These are phyloP conservation scores for Aplodontia rufa DNA, from an alignment of 2,113 vertebrate species.

Conservation along the genomic window DNA sequence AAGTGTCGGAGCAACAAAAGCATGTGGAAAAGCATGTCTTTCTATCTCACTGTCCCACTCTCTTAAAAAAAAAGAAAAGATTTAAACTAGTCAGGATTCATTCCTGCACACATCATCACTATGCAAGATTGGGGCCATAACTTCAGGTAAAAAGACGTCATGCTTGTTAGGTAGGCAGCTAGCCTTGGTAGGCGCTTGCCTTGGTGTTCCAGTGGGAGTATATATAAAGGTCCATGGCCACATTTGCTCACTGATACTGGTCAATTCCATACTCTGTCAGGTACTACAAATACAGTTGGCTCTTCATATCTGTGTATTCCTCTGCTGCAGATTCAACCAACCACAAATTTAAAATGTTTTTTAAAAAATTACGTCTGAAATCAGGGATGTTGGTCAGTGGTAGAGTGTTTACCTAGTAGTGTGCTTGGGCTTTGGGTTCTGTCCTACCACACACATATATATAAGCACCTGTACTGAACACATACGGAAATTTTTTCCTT, in stretches of 20 bases:
- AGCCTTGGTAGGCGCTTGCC: not conserved
- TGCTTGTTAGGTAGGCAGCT: not conserved
- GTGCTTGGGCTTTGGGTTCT: not conserved
- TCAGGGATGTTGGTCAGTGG: no score
- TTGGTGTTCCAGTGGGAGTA: not conserved
- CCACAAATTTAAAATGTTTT: not conserved
- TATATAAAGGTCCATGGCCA: not conserved
- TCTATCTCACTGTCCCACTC: no score
- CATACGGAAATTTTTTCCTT: not conserved
- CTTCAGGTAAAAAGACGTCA: not conserved
- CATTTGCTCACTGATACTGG: not conserved
- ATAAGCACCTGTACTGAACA: not conserved
- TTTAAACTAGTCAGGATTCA: not conserved
- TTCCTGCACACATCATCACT: not conserved
- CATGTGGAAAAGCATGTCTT: no score
- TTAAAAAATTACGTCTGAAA: not conserved
- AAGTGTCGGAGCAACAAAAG: no score
- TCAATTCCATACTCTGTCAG: not conserved
- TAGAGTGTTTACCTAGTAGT: not conserved
- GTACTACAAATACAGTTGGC: not conserved
- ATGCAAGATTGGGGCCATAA: not conserved
- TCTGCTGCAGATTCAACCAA: not conserved
- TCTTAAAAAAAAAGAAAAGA: no score
- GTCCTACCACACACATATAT: not conserved
- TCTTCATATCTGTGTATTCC: not conserved